These are phyloP conservation scores for Pemphredon lugubris DNA, from an alignment of 2,888 invertebrate species.

Conservation along the genomic window DNA sequence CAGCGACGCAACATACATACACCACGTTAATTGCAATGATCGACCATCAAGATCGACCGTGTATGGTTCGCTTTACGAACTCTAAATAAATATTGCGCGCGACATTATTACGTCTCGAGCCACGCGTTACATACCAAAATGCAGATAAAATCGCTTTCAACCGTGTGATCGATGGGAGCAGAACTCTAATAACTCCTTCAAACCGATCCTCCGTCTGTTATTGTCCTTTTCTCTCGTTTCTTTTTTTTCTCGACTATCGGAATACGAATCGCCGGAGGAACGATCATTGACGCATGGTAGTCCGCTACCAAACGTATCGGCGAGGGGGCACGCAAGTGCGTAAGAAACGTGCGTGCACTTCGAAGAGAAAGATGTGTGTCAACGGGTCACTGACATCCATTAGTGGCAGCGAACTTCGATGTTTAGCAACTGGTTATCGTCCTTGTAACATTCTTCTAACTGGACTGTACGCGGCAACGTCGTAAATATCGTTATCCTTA, in stretches of 20 bases:
- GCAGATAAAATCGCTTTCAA: slow-evolving; percentile 27
- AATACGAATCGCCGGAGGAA: slow-evolving; percentile 28
- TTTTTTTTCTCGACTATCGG: slow-evolving; percentile 7
- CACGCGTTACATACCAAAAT: too few species aligned
- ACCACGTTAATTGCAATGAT: too few species aligned
- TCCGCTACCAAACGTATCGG: slow-evolving; percentile 34
- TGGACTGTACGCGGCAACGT: too few species aligned
- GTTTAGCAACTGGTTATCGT: slow-evolving; percentile 55
- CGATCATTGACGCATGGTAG: slow-evolving; percentile 42
- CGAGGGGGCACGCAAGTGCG: slow-evolving; percentile 26
- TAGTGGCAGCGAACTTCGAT: slow-evolving; percentile 47
- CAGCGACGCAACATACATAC: too few species aligned
- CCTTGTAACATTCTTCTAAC: slow-evolving; percentile 36
- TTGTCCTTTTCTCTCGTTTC: neutral
- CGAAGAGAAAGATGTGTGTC: slow-evolving; percentile 65
- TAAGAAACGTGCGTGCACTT: slow-evolving; percentile 59
- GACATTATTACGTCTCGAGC: too few species aligned
- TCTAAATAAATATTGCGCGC: too few species aligned
- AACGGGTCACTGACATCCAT: slow-evolving; percentile 69
- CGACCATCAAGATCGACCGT: too few species aligned
- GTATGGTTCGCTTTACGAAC: too few species aligned
- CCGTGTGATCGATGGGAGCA: slow-evolving; percentile 32
- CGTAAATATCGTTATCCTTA: neutral
- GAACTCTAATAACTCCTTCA: slow-evolving; percentile 38
- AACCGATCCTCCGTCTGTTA: slow-evolving; percentile 1